Evolutionary conservation across 37 sponge, comb jelly and placozoan species (phyloP).

Genomic region (Geodia barretti): DNA sequence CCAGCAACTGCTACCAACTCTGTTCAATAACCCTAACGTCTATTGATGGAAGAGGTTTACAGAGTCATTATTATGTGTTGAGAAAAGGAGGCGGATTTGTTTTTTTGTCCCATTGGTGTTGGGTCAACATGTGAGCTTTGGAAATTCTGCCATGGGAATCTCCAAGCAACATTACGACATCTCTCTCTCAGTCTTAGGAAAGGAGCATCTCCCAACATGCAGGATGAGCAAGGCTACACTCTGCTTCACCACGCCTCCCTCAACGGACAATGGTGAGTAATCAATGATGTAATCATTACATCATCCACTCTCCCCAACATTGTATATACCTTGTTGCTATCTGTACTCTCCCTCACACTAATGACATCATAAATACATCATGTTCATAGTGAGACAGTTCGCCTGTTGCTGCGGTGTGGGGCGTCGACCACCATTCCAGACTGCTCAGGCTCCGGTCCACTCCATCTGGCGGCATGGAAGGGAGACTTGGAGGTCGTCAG

Average conservation of each 20-base stretch:
- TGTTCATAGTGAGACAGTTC: conserved; percentile 20
- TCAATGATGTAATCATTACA: neutral
- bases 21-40: neutral
- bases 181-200: conserved; percentile 27
- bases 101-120: too few species aligned
- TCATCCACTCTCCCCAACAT: neutral
- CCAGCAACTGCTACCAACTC: too few species aligned
- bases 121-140: too few species aligned
- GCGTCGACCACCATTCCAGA: conserved; percentile 63
- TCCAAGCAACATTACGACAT: neutral
- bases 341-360: neutral
- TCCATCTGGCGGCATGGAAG: conserved; percentile 86
- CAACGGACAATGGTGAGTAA: conserved; percentile 69
- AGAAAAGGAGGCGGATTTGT: neutral
- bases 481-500: conserved; percentile 77
- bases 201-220: conserved; percentile 69
- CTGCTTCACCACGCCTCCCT: conserved; percentile 85
- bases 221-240: conserved; percentile 78
- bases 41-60: neutral
- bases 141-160: too few species aligned
- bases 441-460: conserved; percentile 68
- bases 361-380: neutral
- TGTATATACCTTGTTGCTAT: neutral
- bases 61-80: neutral
- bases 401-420: conserved; percentile 34